These are phyloP conservation scores for Hartigia nigra DNA, from an alignment of 2,888 invertebrate species.

Conservation along the genomic window DNA sequence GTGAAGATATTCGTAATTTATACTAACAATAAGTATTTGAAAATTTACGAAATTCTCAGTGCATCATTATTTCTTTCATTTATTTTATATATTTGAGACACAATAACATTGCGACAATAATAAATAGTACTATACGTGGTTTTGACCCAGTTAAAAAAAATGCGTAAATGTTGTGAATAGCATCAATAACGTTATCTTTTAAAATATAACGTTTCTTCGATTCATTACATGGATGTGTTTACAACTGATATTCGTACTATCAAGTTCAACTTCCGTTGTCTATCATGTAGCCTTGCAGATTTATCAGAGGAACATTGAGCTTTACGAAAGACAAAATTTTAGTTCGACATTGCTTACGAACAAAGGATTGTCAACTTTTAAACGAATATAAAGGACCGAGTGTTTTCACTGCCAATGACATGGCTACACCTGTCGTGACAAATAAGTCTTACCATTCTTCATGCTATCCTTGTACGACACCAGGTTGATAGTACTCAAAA, in stretches of 20 bases:
- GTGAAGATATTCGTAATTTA: too few species aligned
- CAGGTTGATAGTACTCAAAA: not conserved
- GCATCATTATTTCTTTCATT: not conserved
- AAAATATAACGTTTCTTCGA: too few species aligned
- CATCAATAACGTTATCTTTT: not conserved
- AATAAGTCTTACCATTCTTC: conserved; percentile 7
- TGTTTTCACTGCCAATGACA: not conserved
- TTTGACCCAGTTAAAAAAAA: not conserved
- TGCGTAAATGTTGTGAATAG: not conserved
- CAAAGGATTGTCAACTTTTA: too few species aligned
- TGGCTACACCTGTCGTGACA: not conserved
- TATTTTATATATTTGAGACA: not conserved
- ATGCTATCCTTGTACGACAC: not conserved
- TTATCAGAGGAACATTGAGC: too few species aligned
- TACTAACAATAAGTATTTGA: not conserved
- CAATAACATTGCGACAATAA: not conserved
- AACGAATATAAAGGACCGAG: not conserved
- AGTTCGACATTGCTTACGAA: too few species aligned
- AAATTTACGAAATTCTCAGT: not conserved
- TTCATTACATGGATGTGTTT: not conserved
- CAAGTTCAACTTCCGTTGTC: not conserved
- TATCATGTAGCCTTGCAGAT: too few species aligned
- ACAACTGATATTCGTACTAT: not conserved
- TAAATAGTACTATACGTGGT: not conserved
- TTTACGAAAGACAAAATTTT: too few species aligned